Conservation (phyloP, 2,797 vertebrate genomes). For the Mastacembelus armatus region DNA sequence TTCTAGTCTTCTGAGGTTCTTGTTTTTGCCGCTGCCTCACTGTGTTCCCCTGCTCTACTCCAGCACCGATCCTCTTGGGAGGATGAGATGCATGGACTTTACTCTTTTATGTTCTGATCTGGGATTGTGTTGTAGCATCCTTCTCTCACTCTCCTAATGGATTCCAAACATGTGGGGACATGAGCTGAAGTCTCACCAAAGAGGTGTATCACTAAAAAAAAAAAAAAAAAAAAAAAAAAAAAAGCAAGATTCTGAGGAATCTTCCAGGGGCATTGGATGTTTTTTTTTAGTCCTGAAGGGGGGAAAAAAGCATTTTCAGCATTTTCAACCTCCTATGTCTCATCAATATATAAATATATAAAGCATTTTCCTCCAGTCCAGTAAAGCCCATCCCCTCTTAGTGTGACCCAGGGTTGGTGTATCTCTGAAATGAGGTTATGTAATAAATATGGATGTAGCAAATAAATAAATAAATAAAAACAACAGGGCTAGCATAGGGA, state of each 20-base stretch:
- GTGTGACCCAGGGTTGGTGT: conserved; percentile 45
- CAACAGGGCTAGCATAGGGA: neutral
- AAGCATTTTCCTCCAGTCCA: conserved; percentile 38
- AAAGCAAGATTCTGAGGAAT: conserved; percentile 21
- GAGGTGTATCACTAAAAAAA: conserved; percentile 26
- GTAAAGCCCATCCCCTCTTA: conserved; percentile 19
- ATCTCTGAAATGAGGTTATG: conserved; percentile 36
- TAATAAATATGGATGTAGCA: conserved; percentile 67
- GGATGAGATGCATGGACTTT: conserved; percentile 47
- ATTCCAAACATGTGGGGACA: conserved; percentile 54
- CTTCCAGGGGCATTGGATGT: conserved; percentile 8
- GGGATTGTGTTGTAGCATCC: conserved; percentile 33
- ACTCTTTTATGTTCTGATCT: conserved; percentile 54
- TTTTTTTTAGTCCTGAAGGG: conserved; percentile 29
- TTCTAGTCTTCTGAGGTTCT: conserved; percentile 35
- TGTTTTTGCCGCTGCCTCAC: conserved; percentile 28
- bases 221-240: conserved; percentile 23
- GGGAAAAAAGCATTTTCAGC: conserved; percentile 40
- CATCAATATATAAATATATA: conserved; percentile 40
- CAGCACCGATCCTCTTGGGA: conserved; percentile 34
- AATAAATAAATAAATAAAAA: conserved; percentile 24
- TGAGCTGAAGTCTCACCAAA: conserved; percentile 35
- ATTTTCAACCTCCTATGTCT: conserved; percentile 37
- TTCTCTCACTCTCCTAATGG: conserved; percentile 40
- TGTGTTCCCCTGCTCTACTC: conserved; percentile 10